These are phyloP conservation scores for Centruroides vittatus DNA, from an alignment of 1,140 invertebrate genomes.

Conservation along the genomic window DNA sequence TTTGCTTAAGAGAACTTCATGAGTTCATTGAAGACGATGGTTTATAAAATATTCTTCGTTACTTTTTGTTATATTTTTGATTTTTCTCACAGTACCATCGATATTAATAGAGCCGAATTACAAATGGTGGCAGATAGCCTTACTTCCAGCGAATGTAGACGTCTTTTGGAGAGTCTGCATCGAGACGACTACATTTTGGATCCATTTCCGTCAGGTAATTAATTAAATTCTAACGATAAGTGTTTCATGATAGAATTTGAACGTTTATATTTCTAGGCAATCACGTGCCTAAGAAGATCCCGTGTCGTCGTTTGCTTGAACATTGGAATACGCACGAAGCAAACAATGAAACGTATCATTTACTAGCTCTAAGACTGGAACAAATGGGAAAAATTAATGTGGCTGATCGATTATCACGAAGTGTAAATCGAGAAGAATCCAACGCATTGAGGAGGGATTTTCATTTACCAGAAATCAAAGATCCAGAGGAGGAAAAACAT, in stretches of 20 bases:
- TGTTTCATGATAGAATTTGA: too few species aligned
- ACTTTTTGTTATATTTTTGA: too few species aligned
- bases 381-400: constrained; percentile 8
- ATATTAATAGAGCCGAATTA: constrained; percentile 8
- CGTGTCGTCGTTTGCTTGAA: constrained; percentile 8
- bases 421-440: too few species aligned
- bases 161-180: constrained; percentile 9
- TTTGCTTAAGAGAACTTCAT: too few species aligned
- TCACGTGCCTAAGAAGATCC: constrained; percentile 1
- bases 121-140: constrained; percentile 14
- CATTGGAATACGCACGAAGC: constrained; percentile 15
- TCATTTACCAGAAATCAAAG: too few species aligned
- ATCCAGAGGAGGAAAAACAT: too few species aligned
- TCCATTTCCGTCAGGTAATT: constrained; percentile 5
- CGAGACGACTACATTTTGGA: neutral
- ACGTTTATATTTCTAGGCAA: neutral
- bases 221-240: too few species aligned
- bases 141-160: constrained; percentile 10
- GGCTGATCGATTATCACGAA: constrained; percentile 1
- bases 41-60: too few species aligned
- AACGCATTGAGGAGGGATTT: too few species aligned
- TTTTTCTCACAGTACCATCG: neutral
- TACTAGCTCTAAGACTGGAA: constrained; percentile 1
- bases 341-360: constrained; percentile 4
- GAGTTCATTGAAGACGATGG: too few species aligned